A percentile compares a stretch with the other conserved stretches of the same genome.
These are phyloP conservation scores for Lasioglossum oenotherae DNA, from an alignment of 2,888 invertebrate species.

Conservation along the genomic window DNA sequence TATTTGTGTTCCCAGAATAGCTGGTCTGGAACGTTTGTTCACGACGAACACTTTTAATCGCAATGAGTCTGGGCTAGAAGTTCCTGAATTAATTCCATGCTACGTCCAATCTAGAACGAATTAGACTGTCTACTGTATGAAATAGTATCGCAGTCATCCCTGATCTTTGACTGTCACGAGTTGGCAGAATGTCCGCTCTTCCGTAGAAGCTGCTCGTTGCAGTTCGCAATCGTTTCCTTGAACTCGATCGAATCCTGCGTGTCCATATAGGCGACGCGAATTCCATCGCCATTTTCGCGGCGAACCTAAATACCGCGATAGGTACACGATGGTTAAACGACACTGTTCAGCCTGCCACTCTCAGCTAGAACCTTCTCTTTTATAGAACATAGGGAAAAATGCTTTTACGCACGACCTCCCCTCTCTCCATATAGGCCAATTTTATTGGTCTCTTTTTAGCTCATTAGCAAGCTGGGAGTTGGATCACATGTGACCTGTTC, in stretches of 20 bases:
- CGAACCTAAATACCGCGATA: constrained; percentile 57
- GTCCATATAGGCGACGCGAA: constrained; percentile 3
- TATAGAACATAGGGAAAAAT: too few species aligned
- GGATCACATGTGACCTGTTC: too few species aligned
- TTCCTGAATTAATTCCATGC: rapidly evolving
- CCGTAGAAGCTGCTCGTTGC: background rate
- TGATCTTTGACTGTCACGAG: background rate
- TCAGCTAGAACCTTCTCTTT: too few species aligned
- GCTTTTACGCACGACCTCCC: too few species aligned
- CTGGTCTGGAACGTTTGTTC: background rate
- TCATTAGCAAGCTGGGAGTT: too few species aligned
- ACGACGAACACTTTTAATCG: background rate
- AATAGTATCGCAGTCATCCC: background rate
- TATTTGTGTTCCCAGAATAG: background rate
- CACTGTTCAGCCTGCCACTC: background rate
- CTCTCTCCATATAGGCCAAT: too few species aligned
- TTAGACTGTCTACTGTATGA: background rate
- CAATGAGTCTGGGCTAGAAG: background rate
- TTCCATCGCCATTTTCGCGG: constrained; percentile 25
- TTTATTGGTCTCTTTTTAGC: too few species aligned
- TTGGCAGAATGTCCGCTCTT: background rate
- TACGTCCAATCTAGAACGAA: background rate
- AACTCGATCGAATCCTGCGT: background rate
- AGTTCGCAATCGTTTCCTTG: background rate
- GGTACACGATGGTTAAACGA: constrained; percentile 1